A percentile compares a stretch with the other conserved stretches of the same genome.
Conservation (phyloP, 2,113 vertebrate genomes). For the Antechinus flavipes region DNA sequence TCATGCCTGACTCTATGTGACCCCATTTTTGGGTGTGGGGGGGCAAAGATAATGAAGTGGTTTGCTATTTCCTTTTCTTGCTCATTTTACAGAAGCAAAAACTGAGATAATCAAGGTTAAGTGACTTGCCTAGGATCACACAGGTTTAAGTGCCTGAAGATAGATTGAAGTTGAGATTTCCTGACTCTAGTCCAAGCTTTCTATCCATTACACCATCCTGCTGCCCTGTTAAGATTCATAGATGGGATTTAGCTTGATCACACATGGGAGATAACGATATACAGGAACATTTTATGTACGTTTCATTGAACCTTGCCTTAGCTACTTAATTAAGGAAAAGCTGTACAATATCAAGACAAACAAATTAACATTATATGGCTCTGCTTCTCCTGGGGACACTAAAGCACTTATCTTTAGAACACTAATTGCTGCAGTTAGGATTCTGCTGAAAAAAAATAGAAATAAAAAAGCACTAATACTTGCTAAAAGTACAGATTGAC, state of each 20-base stretch:
- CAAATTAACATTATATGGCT: conserved; percentile 64
- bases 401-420: conserved; percentile 66
- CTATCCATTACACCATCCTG: not conserved
- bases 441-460: conserved; percentile 53
- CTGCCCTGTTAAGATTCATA: not conserved
- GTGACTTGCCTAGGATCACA: not conserved
- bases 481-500: conserved; percentile 56
- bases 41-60: not conserved
- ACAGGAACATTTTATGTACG: conserved; percentile 34
- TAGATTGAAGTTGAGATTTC: not conserved
- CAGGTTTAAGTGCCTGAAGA: not conserved
- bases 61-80: not conserved
- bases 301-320: conserved; percentile 66
- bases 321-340: conserved; percentile 71
- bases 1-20: not conserved
- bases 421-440: conserved; percentile 64
- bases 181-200: not conserved
- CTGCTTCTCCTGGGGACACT: conserved; percentile 51
- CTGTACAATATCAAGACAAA: conserved; percentile 52
- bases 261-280: not conserved
- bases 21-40: not conserved
- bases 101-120: not conserved
- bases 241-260: not conserved
- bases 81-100: not conserved
- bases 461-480: conserved; percentile 54